phyloP scores from a whole-genome alignment of 2,113 vertebrate species.

The Callopanchax toddi region DNA sequence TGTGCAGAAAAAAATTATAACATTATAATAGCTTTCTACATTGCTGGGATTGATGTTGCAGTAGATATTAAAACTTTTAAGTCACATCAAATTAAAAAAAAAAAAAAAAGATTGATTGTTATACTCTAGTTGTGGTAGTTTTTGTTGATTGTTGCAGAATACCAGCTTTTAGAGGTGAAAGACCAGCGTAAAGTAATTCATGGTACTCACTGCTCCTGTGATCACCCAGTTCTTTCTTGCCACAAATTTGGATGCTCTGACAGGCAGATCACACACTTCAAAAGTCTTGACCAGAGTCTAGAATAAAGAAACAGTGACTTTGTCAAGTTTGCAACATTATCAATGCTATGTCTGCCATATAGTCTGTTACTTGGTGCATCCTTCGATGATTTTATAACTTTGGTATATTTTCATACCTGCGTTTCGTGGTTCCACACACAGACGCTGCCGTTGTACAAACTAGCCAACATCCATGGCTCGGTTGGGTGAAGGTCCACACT shows the following conservation, averaged over 20 bases:
- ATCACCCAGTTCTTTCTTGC: slow-evolving; percentile 99
- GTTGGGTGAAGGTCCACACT: slow-evolving; percentile 97
- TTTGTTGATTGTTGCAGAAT: too few relatives aligned
- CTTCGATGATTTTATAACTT: too few relatives aligned
- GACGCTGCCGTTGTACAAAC: slow-evolving; percentile 97
- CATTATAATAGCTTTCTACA: too few relatives aligned
- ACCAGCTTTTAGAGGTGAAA: background rate
- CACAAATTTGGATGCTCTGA: slow-evolving; percentile 98
- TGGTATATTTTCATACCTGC: slow-evolving; percentile 79
- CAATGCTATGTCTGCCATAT: background rate
- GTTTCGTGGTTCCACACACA: slow-evolving; percentile 99
- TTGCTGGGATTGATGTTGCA: background rate
- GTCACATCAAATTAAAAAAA: background rate
- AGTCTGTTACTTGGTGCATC: background rate
- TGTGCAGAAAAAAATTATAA: slow-evolving; percentile 41
- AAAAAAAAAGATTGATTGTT: too few relatives aligned
- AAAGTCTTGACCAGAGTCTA: slow-evolving; percentile 98
- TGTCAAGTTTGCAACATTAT: too few relatives aligned
- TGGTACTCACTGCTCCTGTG: slow-evolving; percentile 92
- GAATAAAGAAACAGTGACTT: background rate
- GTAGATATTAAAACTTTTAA: background rate
- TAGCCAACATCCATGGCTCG: slow-evolving; percentile 98
- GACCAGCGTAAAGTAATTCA: background rate
- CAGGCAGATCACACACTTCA: slow-evolving; percentile 97
- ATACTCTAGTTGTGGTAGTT: too few relatives aligned